Base-by-base conservation (phyloP, 2,888 invertebrate genomes). In the Drosophila anomelani region DNA sequence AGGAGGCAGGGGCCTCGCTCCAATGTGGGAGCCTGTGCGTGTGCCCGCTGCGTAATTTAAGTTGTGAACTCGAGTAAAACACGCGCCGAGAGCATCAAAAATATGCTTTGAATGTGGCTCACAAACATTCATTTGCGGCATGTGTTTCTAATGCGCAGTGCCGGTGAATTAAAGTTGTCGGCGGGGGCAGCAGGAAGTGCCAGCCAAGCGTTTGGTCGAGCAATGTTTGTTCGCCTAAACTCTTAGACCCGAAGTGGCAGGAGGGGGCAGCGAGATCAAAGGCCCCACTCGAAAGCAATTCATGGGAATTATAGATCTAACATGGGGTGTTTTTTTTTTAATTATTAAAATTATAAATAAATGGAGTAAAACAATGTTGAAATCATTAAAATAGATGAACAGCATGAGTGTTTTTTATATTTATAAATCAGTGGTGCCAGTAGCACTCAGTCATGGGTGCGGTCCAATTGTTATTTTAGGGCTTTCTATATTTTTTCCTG, bases 11-110 rank as follows among this genome's bases (percentile, higher is more conserved):
- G 10, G n/a, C 13, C 29, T 29, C 26, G 26, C 26, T 26, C 32
- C 49, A 8, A 49, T 20, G 17, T 9, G 6, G 15, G 13, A 46
- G 29, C 51, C 59, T 71, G 63, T 76, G 76, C 67, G 76, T 74
- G 77, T 63, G 67, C 46, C 41, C 62, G 79, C 62, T 78, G 79
- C 77, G 85, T 66, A 86, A 84, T 88, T 84, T 77, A 77, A 88
- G 87, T 79, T 83, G 59, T 75, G 72, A 86, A 73, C 76, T 83
- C 80, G 78, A 70, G 63, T 57, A 72, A 64, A 85, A 76, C 84
- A 88, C 84, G 86, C 80, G 76, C 63, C 34, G 9, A 67, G 44
- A 62, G 66, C 68, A 71, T 64, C 64, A 77, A 80, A 68, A 85
- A 72, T 81, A 73, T 76, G 64, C 78, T 70, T 72, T 68, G 63